These are phyloP conservation scores for Pandemis heparana DNA, from an alignment of 2,888 invertebrate species.

Conservation along the genomic window DNA sequence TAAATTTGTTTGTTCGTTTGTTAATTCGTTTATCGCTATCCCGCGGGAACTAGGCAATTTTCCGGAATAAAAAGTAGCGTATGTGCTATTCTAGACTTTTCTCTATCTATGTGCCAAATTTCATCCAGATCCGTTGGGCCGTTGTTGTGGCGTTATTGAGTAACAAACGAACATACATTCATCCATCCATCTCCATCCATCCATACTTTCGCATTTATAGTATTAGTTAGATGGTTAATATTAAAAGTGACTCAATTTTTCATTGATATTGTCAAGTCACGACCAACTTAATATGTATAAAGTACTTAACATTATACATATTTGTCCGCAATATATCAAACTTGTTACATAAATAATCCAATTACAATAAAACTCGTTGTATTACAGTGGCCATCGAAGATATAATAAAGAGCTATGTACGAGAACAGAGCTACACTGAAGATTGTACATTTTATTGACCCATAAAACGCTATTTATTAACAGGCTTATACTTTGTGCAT, in stretches of 20 bases:
- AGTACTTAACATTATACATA: background rate
- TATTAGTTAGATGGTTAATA: no score
- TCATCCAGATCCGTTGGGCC: no score
- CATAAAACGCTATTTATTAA: slow-evolving; percentile 71
- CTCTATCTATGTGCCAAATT: no score
- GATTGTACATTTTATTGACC: slow-evolving; percentile 61
- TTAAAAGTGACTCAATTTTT: background rate
- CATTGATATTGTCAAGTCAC: background rate
- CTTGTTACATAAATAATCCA: slow-evolving; percentile 34
- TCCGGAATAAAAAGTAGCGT: no score
- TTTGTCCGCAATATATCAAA: slow-evolving; percentile 17
- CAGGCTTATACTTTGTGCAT: slow-evolving; percentile 66
- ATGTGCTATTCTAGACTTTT: no score
- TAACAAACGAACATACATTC: no score
- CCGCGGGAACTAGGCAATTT: no score
- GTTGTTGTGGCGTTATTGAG: no score
- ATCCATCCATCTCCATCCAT: no score
- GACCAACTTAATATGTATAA: background rate
- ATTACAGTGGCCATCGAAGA: slow-evolving; percentile 27
- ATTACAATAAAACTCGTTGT: slow-evolving; percentile 41
- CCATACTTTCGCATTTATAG: no score
- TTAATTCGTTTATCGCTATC: no score
- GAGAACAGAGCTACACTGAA: slow-evolving; percentile 52
- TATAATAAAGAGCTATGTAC: slow-evolving; percentile 45
- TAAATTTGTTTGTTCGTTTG: no score